phyloP scores from a whole-genome alignment of 1,140 invertebrate species.

The Philaenus spumarius region DNA sequence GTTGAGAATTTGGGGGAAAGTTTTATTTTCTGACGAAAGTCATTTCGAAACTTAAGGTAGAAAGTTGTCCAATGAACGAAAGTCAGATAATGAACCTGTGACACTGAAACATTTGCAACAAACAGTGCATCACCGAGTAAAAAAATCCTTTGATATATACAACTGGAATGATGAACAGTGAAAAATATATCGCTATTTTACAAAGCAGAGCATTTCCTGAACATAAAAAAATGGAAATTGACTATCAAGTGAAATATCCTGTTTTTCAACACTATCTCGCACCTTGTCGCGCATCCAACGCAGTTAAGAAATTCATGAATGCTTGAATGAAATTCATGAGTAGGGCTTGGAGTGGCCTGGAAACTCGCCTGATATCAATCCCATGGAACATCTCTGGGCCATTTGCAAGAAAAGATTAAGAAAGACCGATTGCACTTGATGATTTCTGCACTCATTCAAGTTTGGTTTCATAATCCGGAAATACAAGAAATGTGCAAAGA shows the following conservation, averaged over 20 bases:
- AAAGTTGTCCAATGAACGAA: background rate
- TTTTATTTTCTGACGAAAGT: too few relatives aligned
- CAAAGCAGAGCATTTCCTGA: background rate
- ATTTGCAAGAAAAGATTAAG: too few relatives aligned
- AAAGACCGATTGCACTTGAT: background rate
- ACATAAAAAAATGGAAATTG: background rate
- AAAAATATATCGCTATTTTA: slow-evolving; percentile 2
- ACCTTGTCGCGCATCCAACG: background rate
- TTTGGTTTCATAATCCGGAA: background rate
- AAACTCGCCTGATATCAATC: too few relatives aligned
- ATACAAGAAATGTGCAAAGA: background rate
- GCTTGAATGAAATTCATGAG: background rate
- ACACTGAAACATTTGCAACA: background rate
- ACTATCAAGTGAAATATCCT: too few relatives aligned
- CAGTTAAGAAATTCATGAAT: background rate
- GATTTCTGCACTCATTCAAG: too few relatives aligned
- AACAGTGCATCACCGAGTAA: background rate
- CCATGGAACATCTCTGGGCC: too few relatives aligned
- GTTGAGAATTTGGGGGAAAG: too few relatives aligned
- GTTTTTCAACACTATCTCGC: slow-evolving; percentile 1
- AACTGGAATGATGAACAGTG: slow-evolving; percentile 3
- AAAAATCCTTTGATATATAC: background rate
- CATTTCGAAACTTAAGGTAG: background rate
- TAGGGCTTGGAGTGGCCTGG: background rate
- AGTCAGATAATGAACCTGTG: too few relatives aligned